phyloP scores from a whole-genome alignment of 2,888 invertebrate species.

The Drosophila subsilvestris region DNA sequence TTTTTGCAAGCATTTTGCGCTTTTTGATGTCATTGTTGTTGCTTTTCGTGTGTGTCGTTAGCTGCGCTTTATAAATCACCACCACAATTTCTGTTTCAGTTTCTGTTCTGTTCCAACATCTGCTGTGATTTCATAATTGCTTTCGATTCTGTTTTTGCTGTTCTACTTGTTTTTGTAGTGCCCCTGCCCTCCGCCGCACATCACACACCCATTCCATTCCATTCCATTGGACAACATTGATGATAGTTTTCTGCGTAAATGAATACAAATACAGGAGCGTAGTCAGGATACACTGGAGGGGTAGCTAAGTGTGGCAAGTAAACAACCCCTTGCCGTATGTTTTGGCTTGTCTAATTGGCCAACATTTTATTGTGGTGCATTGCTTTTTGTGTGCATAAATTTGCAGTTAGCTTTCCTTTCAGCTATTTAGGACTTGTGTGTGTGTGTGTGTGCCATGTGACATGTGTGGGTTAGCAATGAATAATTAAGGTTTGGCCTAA shows the following conservation, averaged over 20 bases:
- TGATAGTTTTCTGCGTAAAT: slow-evolving; percentile 46
- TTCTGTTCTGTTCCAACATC: slow-evolving; percentile 58
- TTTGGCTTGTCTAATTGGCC: slow-evolving; percentile 67
- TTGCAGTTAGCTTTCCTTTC: slow-evolving; percentile 48
- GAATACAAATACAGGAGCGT: slow-evolving; percentile 22
- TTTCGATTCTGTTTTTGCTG: slow-evolving; percentile 54
- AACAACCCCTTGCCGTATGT: slow-evolving; percentile 14
- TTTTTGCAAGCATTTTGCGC: slow-evolving; percentile 46
- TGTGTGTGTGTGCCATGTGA: neutral
- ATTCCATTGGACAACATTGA: slow-evolving; percentile 45
- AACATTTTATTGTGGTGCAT: slow-evolving; percentile 30
- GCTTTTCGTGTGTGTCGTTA: slow-evolving; percentile 39
- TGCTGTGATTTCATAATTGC: slow-evolving; percentile 81
- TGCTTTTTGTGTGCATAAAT: slow-evolving; percentile 41
- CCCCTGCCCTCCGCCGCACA: neutral
- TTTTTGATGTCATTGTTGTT: slow-evolving; percentile 55
- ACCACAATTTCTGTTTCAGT: slow-evolving; percentile 62
- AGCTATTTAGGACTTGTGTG: slow-evolving; percentile 40
- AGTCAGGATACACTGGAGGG: neutral
- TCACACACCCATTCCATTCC: slow-evolving; percentile 27
- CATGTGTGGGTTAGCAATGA: slow-evolving; percentile 14
- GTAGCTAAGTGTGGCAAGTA: no score
- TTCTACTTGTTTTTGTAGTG: slow-evolving; percentile 37
- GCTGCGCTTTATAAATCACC: slow-evolving; percentile 77
- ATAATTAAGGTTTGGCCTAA: neutral